A percentile compares a stretch with the other conserved stretches of the same genome.
These are phyloP conservation scores for Dioctria rufipes DNA, from an alignment of 2,888 invertebrate species.

Conservation along the genomic window DNA sequence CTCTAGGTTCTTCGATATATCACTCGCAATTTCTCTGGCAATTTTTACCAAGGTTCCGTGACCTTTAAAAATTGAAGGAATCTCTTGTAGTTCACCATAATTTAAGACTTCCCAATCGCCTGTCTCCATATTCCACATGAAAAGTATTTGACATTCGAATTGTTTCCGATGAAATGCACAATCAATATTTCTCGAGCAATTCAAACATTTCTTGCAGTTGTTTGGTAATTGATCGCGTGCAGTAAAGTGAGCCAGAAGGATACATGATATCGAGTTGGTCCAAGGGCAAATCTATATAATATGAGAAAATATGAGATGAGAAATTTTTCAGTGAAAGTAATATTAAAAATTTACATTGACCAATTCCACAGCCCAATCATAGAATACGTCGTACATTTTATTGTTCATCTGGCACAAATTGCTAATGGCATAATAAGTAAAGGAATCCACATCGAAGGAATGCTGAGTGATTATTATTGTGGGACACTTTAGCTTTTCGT, in stretches of 20 bases:
- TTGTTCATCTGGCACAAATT: constrained; percentile 71
- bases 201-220: constrained; percentile 65
- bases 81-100: constrained; percentile 69
- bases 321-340: not conserved
- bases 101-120: constrained; percentile 70
- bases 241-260: constrained; percentile 70
- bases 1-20: constrained; percentile 64
- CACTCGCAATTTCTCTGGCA: constrained; percentile 67
- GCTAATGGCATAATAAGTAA: constrained; percentile 70
- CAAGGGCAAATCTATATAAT: constrained; percentile 67
- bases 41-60: constrained; percentile 64
- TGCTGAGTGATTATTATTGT: constrained; percentile 70
- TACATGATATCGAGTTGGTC: constrained; percentile 67
- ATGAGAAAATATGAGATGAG: not conserved
- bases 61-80: constrained; percentile 59
- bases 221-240: constrained; percentile 68
- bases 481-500: constrained; percentile 68
- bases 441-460: constrained; percentile 71
- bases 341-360: constrained; percentile 64
- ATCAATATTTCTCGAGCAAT: constrained; percentile 67
- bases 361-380: constrained; percentile 71
- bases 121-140: constrained; percentile 70
- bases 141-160: constrained; percentile 70
- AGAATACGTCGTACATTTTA: constrained; percentile 70
- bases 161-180: constrained; percentile 69